These are phyloP conservation scores for Microplitis deprimator DNA, from an alignment of 2,888 invertebrate species.

Conservation along the genomic window DNA sequence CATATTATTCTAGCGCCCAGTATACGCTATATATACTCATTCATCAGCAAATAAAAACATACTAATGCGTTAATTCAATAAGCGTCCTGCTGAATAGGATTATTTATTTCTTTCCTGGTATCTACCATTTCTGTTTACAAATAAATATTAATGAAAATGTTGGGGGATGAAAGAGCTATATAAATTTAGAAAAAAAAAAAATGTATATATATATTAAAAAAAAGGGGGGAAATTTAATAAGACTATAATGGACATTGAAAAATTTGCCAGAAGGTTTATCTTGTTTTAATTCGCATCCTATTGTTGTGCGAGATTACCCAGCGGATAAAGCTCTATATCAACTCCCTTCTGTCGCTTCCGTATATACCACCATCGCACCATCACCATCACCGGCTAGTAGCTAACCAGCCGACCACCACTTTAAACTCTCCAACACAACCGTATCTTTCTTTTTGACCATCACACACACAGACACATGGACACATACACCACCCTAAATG, in stretches of 20 bases:
- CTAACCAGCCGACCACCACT: neutral
- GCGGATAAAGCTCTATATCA: slow-evolving; percentile 23
- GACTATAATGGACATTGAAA: neutral
- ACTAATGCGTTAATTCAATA: slow-evolving; percentile 41
- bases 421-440: neutral
- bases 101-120: slow-evolving; percentile 36
- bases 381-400: neutral
- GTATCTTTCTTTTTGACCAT: slow-evolving; percentile 8
- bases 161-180: neutral
- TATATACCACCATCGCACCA: neutral
- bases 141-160: too few relatives aligned
- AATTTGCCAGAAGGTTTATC: slow-evolving; percentile 26
- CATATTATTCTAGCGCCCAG: slow-evolving; percentile 2
- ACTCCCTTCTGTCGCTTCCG: slow-evolving; percentile 22
- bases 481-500: neutral
- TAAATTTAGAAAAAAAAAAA: slow-evolving; percentile 3
- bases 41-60: slow-evolving; percentile 31
- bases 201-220: neutral
- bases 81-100: slow-evolving; percentile 32
- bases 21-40: neutral
- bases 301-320: slow-evolving; percentile 26
- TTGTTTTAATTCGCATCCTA: slow-evolving; percentile 21
- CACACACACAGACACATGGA: neutral
- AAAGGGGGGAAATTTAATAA: slow-evolving; percentile 10
- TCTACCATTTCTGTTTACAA: too few relatives aligned